Base-by-base conservation (phyloP, 2,797 vertebrate genomes). In the Sebastes steindachneri region DNA sequence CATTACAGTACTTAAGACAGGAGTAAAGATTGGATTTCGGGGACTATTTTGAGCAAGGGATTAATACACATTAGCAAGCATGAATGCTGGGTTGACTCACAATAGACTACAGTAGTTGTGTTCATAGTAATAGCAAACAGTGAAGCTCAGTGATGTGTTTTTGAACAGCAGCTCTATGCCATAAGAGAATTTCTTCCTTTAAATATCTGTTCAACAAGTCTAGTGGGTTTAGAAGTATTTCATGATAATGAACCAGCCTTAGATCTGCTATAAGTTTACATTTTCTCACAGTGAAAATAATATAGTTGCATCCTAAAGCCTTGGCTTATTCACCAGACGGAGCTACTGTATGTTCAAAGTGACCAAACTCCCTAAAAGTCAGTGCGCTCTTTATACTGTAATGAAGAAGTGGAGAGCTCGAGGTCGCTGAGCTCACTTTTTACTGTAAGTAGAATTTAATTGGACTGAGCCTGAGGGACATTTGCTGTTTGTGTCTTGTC, bases 401-500 rank as follows among this genome's bases (percentile, higher is more conserved):
- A 57, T 64, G 41, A 60, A 10, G 67, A 54, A 37, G 55, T 31
- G 54, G 25, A 77, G 51, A 86, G 68, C 62, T 62, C 0, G 37
- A 76, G 21, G 71, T 79, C 35, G 4, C 73, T 45, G 55, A 77
- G 67, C 68, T 88, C 62, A 58, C 69, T 79, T 81, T 80, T 84
- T 57, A 78, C 75, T 66, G 26, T 76, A 65, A 84, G 79, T 62
- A 59, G 25, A 76, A 26, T 82, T 87, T 79, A 82, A 80, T 80
- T 84, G 86, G 79, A 62, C 75, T 70, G 73, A 57, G 77, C 58
- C 76, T 86, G 78, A 90, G 68, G 75, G 78, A 88, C 51, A 2
- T 85, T 77, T 80, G 8, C 53, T 80, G 67, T 81, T 73, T 83
- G 58, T 74, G 63, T 89, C 67, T 73, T 75, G 51, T 85, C 75